phyloP scores from a whole-genome alignment of 2,888 invertebrate genomes.

The Rapana venosa region DNA sequence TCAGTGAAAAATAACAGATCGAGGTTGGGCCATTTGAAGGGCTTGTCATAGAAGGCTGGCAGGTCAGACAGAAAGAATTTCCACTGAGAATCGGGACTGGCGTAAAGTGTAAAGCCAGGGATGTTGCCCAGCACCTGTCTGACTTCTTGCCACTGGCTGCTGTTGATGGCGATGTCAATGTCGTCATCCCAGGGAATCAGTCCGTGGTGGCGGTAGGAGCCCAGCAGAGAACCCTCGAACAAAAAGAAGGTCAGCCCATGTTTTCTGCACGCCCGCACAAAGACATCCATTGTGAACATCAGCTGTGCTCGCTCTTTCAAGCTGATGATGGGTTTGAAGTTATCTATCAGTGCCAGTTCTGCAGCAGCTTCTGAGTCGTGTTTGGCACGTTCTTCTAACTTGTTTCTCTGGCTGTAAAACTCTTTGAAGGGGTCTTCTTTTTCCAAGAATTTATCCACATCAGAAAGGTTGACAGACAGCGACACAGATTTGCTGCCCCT shows the following conservation, averaged over 20 bases:
- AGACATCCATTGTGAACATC: constrained; percentile 36
- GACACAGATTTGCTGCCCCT: background rate
- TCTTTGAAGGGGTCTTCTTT: constrained; percentile 29
- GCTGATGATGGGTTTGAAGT: constrained; percentile 28
- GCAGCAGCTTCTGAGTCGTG: background rate
- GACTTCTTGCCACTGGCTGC: constrained; percentile 52
- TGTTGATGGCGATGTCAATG: constrained; percentile 59
- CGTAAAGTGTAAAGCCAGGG: constrained; percentile 55
- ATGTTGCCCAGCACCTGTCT: constrained; percentile 51
- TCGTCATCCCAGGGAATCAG: constrained; percentile 69
- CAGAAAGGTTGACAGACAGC: constrained; percentile 28
- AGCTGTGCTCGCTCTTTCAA: constrained; percentile 37
- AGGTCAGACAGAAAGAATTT: constrained; percentile 58
- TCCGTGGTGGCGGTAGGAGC: constrained; percentile 59
- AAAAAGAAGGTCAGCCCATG: constrained; percentile 46
- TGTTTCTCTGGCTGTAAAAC: background rate
- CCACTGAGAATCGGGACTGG: constrained; percentile 55
- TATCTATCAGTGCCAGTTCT: constrained; percentile 24
- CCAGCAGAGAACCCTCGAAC: constrained; percentile 49
- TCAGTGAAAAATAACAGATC: constrained; percentile 67
- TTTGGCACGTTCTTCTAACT: background rate
- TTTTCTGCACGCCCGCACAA: constrained; percentile 23
- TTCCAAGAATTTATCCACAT: constrained; percentile 25
- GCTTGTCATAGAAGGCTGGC: constrained; percentile 49
- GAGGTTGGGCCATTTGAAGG: constrained; percentile 65